phyloP scores from a whole-genome alignment of 2,888 invertebrate genomes.

The Drosophila mimetica region DNA sequence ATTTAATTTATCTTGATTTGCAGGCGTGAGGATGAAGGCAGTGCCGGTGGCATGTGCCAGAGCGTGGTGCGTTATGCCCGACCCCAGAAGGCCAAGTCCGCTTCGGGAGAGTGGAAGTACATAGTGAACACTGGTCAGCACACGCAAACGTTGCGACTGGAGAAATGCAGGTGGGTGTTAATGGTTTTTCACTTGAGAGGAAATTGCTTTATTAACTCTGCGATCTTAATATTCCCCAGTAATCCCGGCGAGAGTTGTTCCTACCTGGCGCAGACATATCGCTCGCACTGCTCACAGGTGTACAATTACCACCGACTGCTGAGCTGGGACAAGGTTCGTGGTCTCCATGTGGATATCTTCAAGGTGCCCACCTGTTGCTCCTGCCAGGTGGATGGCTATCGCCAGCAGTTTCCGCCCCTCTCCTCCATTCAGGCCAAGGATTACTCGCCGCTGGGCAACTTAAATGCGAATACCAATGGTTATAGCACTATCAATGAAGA shows the following conservation, averaged over 20 bases:
- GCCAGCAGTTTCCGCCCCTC: conserved; percentile 88
- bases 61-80: conserved; percentile 91
- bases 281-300: conserved; percentile 92
- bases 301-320: conserved; percentile 92
- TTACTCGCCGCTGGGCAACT: conserved; percentile 58
- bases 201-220: not conserved
- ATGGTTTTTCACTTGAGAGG: not conserved
- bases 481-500: conserved; percentile 79
- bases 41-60: conserved; percentile 90
- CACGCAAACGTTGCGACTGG: conserved; percentile 91
- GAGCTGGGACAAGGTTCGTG: conserved; percentile 92
- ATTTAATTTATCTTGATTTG: not conserved
- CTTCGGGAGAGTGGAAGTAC: conserved; percentile 93
- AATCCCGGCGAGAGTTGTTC: conserved; percentile 91
- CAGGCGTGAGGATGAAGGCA: conserved; percentile 88
- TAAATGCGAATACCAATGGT: conserved; percentile 52
- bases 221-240: conserved; percentile 84
- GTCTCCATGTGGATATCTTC: conserved; percentile 93
- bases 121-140: conserved; percentile 94
- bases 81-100: conserved; percentile 92
- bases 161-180: conserved; percentile 88
- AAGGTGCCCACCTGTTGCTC: conserved; percentile 93
- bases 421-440: conserved; percentile 72
- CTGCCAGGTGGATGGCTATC: conserved; percentile 91
- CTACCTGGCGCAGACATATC: conserved; percentile 91